Base-by-base conservation (phyloP, 2,888 invertebrate genomes). In the Cosmia pyralina region DNA sequence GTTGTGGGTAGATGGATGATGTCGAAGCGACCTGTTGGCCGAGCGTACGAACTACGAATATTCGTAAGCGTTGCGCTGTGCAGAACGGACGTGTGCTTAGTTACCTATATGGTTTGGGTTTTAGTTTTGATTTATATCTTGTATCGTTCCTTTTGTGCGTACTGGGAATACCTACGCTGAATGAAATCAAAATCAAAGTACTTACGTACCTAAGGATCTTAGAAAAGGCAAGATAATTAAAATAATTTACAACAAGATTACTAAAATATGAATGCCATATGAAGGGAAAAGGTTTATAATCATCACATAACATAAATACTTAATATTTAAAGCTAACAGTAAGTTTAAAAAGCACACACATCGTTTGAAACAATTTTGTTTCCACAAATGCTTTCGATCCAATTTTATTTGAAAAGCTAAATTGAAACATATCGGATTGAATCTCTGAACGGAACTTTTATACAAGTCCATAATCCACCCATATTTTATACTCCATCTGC, bases 1-100 rank as follows among this genome's bases (percentile, higher is more conserved):
- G 86, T 83, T 87, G 87, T 76, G 82, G 87, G 78, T 85, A 88
- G 82, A 81, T 69, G 79, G 72, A 83, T 87, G 86, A 84, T 86
- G 78, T 75, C 74, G 69, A 59, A 69, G 74, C 83, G 87, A 88
- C 87, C 88, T 88, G 89, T 89, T 89, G 85, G 87, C 83, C 77
- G 44, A 13, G 13, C 22, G 19, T 53, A 22, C 48, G 53, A 50
- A 79, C 72, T 75, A 62, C 75, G 85, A 81, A 85, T 84, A 88
- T 83, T 88, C 74, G 83, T 76, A 65, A 81, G 50, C 77, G 58
- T 76, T 63, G 75, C 73, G 62, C 58, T 64, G 63, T 65, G 17
- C 13, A 8, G 38, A 53, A 77, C 68, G 67, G 82, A 75, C 57
- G 52, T 67, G 66, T 77, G 63, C 69, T 72, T 66, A 53, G 38